Percentiles rank a stretch among this genome's conserved stretches.
Conservation (phyloP, 2,113 vertebrate species). For the Oplegnathus fasciatus region DNA sequence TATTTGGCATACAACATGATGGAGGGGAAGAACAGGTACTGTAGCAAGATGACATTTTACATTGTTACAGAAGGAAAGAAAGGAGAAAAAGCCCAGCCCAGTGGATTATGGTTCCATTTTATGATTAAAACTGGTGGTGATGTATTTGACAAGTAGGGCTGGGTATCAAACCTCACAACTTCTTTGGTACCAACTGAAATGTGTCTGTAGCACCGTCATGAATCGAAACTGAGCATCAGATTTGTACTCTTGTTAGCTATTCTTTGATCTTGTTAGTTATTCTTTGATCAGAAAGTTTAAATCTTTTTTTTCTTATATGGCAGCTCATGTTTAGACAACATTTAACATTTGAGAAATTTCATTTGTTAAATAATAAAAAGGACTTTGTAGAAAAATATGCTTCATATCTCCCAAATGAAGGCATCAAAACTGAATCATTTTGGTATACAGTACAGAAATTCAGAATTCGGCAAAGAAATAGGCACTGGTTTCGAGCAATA, state of each 20-base stretch:
- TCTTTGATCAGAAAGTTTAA: not conserved
- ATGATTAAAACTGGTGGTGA: not conserved
- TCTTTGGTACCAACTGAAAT: not conserved
- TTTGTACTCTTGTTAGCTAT: not conserved
- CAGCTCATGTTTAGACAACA: not conserved
- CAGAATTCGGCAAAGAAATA: not conserved
- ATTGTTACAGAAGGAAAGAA: not conserved
- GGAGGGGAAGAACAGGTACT: not conserved
- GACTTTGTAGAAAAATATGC: not conserved
- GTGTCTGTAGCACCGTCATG: not conserved
- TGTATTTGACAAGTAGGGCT: not conserved
- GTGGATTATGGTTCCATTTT: not conserved
- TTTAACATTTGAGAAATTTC: no score
- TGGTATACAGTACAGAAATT: not conserved
- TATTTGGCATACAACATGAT: not conserved
- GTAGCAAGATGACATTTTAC: not conserved
- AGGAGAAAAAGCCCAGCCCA: not conserved
- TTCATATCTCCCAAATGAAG: not conserved
- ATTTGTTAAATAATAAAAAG: not conserved
- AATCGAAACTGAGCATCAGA: not conserved
- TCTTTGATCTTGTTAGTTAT: not conserved
- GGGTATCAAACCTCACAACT: not conserved
- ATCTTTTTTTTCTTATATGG: not conserved
- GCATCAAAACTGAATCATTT: not conserved
- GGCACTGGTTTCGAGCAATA: not conserved